Base-by-base conservation (phyloP, 1,140 invertebrate genomes). In the Bombus impatiens region DNA sequence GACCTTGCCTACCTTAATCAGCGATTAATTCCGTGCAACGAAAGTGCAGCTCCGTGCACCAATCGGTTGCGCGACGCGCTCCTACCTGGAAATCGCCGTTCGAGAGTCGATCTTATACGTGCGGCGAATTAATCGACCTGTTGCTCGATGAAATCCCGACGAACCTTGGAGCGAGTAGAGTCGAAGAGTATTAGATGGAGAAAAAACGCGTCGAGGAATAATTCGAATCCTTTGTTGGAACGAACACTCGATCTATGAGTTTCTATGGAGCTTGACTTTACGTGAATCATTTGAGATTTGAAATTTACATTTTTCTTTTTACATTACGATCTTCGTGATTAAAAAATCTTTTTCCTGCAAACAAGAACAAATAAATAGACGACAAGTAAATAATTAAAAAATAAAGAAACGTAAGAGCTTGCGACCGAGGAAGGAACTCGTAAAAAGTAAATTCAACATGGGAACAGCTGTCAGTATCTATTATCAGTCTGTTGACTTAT, bases 11-110 rank as follows among this genome's bases (percentile, higher is more conserved):
- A 92, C 93, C 93, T 94, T 93, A 93, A 94, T 93, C 92, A 93
- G 91, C 91, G 92, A 94, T 94, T 94, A 93, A 94, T 94, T 92
- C 93, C 86, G 87, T 84, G 89, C 91, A 86, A 93, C 92, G 93
- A 93, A 94, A 93, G 93, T 94, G 78, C 89, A 88, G 89, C 89
- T 91, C 90, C 89, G 89, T 74, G 89, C 84, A 53, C 37, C 28
- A 87, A 89, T 91, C 90, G 90, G 89, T 89, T 80, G 79, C 87
- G 90, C 91, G 92, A 84, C 82, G 6, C 83, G 9, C 89, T 91
- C 93, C 74, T 90, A 94, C 90, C 90, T 93, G 93, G 93, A 94
- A 94, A 94, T 93, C 90, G 89, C 82, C 76, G 74, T 59, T 70
- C 75, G 75, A 87, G 89, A 75, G 90, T 86, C 76, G 74, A 53